These are phyloP conservation scores for Reticulitermes lucifugus DNA, from an alignment of 2,888 invertebrate genomes.

Conservation along the genomic window DNA sequence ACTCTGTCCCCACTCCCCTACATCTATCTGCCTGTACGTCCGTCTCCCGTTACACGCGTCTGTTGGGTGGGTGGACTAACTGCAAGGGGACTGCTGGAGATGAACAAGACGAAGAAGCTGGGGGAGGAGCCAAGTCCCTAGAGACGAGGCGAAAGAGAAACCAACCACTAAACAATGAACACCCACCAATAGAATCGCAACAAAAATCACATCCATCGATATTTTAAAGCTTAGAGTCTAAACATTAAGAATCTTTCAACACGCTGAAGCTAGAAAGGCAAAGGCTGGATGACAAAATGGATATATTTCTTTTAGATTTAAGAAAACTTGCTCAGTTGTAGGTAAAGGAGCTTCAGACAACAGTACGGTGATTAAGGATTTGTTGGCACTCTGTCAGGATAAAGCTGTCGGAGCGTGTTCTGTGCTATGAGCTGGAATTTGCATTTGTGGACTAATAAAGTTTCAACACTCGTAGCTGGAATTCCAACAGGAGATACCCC, in stretches of 20 bases:
- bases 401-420: too few relatives aligned
- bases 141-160: constrained; percentile 41
- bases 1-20: background rate
- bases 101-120: constrained; percentile 48
- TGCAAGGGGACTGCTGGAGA: constrained; percentile 44
- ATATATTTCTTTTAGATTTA: too few relatives aligned
- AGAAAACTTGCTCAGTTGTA: too few relatives aligned
- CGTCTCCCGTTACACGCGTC: constrained; percentile 29
- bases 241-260: background rate
- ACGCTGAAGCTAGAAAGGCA: too few relatives aligned
- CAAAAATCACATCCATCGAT: constrained; percentile 18
- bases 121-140: constrained; percentile 43
- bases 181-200: constrained; percentile 30
- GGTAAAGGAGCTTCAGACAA: too few relatives aligned
- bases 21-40: constrained; percentile 19
- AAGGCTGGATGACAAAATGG: too few relatives aligned
- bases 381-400: too few relatives aligned
- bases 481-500: too few relatives aligned
- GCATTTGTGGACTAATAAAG: too few relatives aligned
- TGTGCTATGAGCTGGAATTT: too few relatives aligned
- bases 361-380: too few relatives aligned
- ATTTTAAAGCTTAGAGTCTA: background rate
- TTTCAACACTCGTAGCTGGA: too few relatives aligned
- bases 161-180: constrained; percentile 47
- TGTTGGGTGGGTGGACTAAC: constrained; percentile 37